Evolutionary conservation across 1,140 invertebrate genomes (phyloP), one percentile per base, ranked within the genome.

Genomic region (Caerostris extrusa): DNA sequence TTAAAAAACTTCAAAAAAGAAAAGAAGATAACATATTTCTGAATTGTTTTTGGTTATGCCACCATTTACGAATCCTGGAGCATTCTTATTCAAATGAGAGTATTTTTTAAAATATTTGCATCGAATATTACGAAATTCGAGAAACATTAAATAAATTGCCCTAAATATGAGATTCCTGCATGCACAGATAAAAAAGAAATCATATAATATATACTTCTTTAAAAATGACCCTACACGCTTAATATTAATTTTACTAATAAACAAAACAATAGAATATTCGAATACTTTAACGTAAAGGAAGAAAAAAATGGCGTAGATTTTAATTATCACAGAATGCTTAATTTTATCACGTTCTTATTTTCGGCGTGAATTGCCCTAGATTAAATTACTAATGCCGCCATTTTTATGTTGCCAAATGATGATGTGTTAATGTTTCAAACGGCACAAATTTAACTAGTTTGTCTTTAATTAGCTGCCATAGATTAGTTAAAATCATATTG

Each of bases 91-190:
- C 69, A 71, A 71, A 71, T 71, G 19, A 71, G 19, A 7, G 19
- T 10, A 71, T 71, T 71, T 71, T 71, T 71, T 71, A 34, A 83
- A 83, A 55, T 56, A 83, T 83, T 83, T 83, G 3, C 81, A 83
- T 55, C 53, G 56, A 83, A 12, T 71, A 34, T n/a, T 56, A 55
- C 17, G 81, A 55, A 83, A 83, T 83, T 83, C 56, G 34, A n/a
- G 5, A n/a, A n/a, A 57, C 81, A 83, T 83, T 83, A 83, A 83
- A 83, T 83, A 83, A 83, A 83, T 83, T 56, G 81, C 81, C 17
- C 34, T 6, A 57, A 83, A 57, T 56, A 12, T n/a, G 14, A 17
- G 57, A 56, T 56, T 57, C 53, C 3, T 50, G 7, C 50, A 71
- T 10, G 19, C 34, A 19, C 19, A 10, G 69, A 10, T 34, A 71